Evolutionary conservation across 2,797 vertebrate genomes (phyloP).

Genomic region (Carapus acus): DNA sequence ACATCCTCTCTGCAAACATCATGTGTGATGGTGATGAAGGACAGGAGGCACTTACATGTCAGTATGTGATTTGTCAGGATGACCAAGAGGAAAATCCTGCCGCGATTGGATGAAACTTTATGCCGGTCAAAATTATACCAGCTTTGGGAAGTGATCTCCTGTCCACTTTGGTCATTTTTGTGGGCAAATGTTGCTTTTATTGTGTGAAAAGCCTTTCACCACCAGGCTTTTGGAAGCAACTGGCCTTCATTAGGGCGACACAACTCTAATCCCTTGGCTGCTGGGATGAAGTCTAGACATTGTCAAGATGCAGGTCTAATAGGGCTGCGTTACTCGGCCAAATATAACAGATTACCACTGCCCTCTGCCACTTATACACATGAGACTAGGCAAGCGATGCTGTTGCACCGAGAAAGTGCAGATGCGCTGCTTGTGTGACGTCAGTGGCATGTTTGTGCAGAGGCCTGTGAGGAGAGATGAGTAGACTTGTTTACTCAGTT

Average conservation of each 20-base stretch:
- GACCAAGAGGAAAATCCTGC: background rate
- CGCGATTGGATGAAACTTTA: background rate
- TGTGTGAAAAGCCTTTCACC: constrained; percentile 31
- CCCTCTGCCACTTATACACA: constrained; percentile 11
- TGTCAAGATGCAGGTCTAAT: constrained; percentile 36
- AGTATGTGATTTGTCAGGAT: too few relatives aligned
- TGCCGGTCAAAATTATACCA: too few relatives aligned
- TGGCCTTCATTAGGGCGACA: constrained; percentile 31
- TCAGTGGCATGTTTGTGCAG: constrained; percentile 40
- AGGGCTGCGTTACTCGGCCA: constrained; percentile 38
- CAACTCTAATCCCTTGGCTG: constrained; percentile 40
- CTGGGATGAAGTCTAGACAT: constrained; percentile 42
- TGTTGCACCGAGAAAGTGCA: background rate
- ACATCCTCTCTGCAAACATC: background rate
- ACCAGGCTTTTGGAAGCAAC: constrained; percentile 11
- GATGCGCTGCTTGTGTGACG: constrained; percentile 8
- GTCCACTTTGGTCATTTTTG: background rate
- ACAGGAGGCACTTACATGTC: background rate
- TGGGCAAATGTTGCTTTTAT: background rate
- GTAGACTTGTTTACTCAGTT: constrained; percentile 20
- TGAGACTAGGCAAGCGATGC: constrained; percentile 1
- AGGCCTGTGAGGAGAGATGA: constrained; percentile 10
- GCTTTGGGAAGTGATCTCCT: background rate
- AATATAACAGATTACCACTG: constrained; percentile 43
- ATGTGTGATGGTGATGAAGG: constrained; percentile 1